Percentiles rank a stretch among this genome's conserved stretches.
phyloP scores from a whole-genome alignment of 2,888 invertebrate genomes.

The Amblyteles armatorius region DNA sequence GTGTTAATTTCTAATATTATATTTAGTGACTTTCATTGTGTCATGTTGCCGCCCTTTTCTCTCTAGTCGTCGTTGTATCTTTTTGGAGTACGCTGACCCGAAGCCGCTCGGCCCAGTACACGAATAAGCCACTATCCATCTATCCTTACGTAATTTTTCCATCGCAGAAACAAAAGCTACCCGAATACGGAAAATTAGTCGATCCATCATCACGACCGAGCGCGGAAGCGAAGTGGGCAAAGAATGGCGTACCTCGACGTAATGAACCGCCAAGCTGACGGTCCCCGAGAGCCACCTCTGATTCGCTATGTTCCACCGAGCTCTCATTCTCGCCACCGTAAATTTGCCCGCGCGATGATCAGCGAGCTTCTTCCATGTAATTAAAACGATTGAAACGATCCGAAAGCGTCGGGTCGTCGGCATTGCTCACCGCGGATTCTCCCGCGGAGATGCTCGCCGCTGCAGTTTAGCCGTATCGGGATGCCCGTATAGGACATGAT shows the following conservation, averaged over 20 bases:
- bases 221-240: neutral
- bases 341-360: conserved; percentile 22
- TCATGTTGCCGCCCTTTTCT: no score
- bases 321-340: conserved; percentile 10
- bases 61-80: no score
- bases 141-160: no score
- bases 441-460: conserved; percentile 23
- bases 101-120: neutral
- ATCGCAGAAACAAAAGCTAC: neutral
- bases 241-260: neutral
- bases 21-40: no score
- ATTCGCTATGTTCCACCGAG: neutral
- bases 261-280: conserved; percentile 10
- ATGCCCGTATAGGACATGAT: conserved; percentile 13
- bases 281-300: neutral
- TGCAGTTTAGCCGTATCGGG: conserved; percentile 25
- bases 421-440: conserved; percentile 20
- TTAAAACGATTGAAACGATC: conserved; percentile 46
- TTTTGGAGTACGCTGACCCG: neutral
- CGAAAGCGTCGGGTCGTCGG: conserved; percentile 32
- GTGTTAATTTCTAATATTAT: no score
- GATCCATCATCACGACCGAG: neutral
- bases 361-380: conserved; percentile 25
- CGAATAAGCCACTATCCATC: neutral
- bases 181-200: conserved; percentile 11